Evolutionary conservation across 35 echinoderm and acorn worm species (phyloP).

Genomic region (Holothuria glaberrima): DNA sequence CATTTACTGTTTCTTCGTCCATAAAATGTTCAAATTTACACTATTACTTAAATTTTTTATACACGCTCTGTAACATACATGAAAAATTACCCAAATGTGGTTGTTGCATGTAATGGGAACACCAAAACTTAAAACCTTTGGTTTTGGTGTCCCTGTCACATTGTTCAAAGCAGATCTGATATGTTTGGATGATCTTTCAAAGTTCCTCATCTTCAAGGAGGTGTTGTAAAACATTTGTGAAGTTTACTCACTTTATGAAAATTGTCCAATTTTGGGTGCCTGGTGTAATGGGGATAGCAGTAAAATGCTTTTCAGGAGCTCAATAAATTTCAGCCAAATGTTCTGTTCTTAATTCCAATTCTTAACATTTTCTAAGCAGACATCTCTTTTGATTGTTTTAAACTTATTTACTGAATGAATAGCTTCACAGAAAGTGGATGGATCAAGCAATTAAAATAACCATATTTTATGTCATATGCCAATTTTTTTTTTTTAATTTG

Average conservation of each 20-base stretch:
- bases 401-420: too few relatives aligned
- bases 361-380: not conserved
- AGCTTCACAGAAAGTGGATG: too few relatives aligned
- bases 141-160: constrained; percentile 5
- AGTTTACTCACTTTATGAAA: too few relatives aligned
- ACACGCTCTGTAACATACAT: not conserved
- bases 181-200: constrained; percentile 13
- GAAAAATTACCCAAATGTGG: too few relatives aligned
- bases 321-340: not conserved
- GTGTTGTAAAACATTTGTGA: not conserved
- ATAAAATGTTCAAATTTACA: constrained; percentile 8
- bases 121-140: constrained; percentile 8
- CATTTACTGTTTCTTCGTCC: too few relatives aligned
- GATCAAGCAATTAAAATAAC: not conserved
- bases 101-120: too few relatives aligned
- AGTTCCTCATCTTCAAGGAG: constrained; percentile 6
- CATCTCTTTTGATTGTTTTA: too few relatives aligned
- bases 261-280: not conserved
- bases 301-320: too few relatives aligned
- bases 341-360: not conserved
- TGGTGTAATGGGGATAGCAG: not conserved
- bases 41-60: not conserved
- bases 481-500: not conserved
- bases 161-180: not conserved
- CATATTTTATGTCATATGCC: constrained; percentile 4